Conservation (phyloP, 2,888 invertebrate species). For the Pharmacophagus antenor region DNA sequence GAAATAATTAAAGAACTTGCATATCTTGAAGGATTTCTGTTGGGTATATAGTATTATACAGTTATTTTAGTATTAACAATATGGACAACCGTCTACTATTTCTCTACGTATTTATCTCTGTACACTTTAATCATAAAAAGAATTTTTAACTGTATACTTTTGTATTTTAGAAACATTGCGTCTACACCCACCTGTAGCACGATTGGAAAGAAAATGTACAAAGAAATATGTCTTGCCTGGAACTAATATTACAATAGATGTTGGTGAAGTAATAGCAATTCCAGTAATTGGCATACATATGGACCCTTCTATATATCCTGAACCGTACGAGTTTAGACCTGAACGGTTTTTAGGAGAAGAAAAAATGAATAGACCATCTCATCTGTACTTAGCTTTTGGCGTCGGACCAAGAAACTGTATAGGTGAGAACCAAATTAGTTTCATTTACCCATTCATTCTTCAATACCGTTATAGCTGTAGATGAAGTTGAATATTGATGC, state of each 20-base stretch:
- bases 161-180: conserved; percentile 78
- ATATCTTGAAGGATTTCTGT: conserved; percentile 64
- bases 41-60: conserved; percentile 45
- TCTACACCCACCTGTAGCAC: conserved; percentile 78
- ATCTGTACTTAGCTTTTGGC: conserved; percentile 79
- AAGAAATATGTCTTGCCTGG: conserved; percentile 78
- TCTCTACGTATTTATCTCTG: too few relatives aligned
- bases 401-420: conserved; percentile 77
- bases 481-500: too few relatives aligned
- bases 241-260: conserved; percentile 62
- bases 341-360: conserved; percentile 80
- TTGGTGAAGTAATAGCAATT: conserved; percentile 68
- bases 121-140: too few relatives aligned
- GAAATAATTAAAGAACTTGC: conserved; percentile 57
- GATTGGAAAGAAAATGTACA: conserved; percentile 77
- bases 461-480: not conserved
- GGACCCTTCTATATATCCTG: conserved; percentile 77
- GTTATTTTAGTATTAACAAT: not conserved
- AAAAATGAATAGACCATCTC: conserved; percentile 69
- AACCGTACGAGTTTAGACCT: conserved; percentile 76
- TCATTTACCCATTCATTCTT: not conserved
- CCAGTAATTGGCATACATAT: conserved; percentile 76
- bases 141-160: not conserved
- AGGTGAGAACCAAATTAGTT: conserved; percentile 49
- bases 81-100: too few relatives aligned